Conservation (phyloP, 2,797 vertebrate genomes). For the Simalia tracyae region DNA sequence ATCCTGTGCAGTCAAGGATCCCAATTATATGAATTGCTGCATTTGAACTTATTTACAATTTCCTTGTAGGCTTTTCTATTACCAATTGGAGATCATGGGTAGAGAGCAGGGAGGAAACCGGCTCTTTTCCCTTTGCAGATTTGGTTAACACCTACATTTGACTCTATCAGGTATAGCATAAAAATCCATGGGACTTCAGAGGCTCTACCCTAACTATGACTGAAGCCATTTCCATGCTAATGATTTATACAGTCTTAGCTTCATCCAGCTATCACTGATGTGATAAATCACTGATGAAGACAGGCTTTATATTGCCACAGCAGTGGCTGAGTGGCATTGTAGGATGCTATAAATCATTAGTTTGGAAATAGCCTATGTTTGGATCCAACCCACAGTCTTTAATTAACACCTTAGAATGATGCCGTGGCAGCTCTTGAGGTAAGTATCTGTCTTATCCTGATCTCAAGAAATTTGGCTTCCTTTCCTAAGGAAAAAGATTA, state of each 20-base stretch:
- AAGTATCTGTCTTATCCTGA: neutral
- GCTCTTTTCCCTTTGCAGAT: neutral
- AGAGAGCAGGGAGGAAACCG: neutral
- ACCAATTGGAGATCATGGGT: neutral
- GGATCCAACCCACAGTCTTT: neutral
- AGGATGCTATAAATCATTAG: neutral
- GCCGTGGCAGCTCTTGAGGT: neutral
- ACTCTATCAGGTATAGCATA: neutral
- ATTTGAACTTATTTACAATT: neutral
- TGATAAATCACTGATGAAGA: neutral
- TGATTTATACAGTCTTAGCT: neutral
- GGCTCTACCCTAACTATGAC: neutral
- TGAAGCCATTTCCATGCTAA: neutral
- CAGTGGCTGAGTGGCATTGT: neutral
- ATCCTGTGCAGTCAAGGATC: neutral
- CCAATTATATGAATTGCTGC: neutral
- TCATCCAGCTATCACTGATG: neutral
- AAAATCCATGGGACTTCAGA: neutral
- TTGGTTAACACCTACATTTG: neutral
- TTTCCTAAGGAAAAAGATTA: neutral
- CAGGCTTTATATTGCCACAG: neutral
- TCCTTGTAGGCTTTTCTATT: neutral
- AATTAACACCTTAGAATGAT: neutral
- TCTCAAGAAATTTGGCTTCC: neutral
- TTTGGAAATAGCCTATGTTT: neutral